Base-by-base conservation (phyloP, 2,888 invertebrate species). In the Xanthia icteritia region DNA sequence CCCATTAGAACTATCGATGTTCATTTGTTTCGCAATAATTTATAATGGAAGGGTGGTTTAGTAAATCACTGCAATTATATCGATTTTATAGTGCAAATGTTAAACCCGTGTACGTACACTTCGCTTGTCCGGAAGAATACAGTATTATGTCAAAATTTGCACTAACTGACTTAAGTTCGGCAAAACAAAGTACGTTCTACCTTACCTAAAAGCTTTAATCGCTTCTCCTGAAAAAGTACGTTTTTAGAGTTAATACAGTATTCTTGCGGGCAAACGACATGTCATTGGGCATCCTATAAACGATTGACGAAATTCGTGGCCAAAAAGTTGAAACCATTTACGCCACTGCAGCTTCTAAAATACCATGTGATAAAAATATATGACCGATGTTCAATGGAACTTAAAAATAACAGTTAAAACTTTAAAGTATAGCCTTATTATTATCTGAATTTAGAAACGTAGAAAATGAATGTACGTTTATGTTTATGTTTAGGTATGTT, bases 41-140 rank as follows among this genome's bases (percentile, higher is more conserved):
- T 45, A 5, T 17, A 27, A 76, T 64, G 45, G 2, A 56, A 27
- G 42, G n/a, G 13, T 65, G n/a, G 8, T n/a, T 73, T 39, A 23
- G 5, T 48, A 36, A 81, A 56, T 45, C 5, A 5, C 11, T 58
- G 15, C 9, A 17, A 51, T 36, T 51, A 27, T 54, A 68, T 68
- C 51, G 36, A 64, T 82, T 67, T 67, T 45, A 45, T 20, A 45
- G 8, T 31, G 20, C 15, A n/a, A 54, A 42, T 51, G 17, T 31
- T 48, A 17, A 60, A 31, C 17, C 51, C 6, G 5, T 48, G 23
- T 39, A n/a, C 0, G 4, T 13, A 13, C 27, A 8, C n/a, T n/a
- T n/a, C n/a, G n/a, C n/a, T n/a, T n/a, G n/a, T n/a, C n/a, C n/a
- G n/a, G n/a, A n/a, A n/a, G n/a, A n/a, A n/a, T n/a, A n/a, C n/a